Conservation (phyloP, 37 sponge, comb jelly and placozoan species). For the Aplysina aerophoba region DNA sequence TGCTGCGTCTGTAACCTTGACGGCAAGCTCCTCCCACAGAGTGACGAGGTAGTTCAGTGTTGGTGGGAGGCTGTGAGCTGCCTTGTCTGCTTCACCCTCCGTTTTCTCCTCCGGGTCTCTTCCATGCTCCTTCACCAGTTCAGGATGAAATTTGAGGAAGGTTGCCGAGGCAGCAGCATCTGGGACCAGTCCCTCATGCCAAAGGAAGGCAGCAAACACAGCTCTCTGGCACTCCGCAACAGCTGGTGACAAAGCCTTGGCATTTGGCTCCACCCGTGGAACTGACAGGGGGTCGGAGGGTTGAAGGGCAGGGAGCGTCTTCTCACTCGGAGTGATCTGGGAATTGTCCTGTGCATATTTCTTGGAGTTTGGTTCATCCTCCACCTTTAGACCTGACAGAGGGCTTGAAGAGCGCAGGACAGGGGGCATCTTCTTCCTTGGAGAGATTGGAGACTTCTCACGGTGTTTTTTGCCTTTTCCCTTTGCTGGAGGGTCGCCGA, state of each 20-base stretch:
- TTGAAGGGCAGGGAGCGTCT: too few species aligned
- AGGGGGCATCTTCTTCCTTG: too few species aligned
- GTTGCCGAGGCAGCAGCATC: slow-evolving; percentile 94
- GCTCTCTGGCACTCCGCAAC: slow-evolving; percentile 91
- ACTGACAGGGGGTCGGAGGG: not conserved
- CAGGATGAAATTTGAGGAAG: slow-evolving; percentile 89
- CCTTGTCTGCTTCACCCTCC: slow-evolving; percentile 34
- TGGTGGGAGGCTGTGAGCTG: slow-evolving; percentile 56
- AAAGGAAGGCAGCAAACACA: slow-evolving; percentile 92
- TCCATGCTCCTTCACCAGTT: slow-evolving; percentile 62
- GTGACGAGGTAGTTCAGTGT: slow-evolving; percentile 79
- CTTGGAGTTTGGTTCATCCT: slow-evolving; percentile 34
- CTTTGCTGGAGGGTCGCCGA: slow-evolving; percentile 17
- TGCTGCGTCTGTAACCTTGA: slow-evolving; percentile 55
- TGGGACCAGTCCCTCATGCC: slow-evolving; percentile 91
- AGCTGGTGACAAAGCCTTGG: slow-evolving; percentile 86
- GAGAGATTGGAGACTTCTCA: not conserved
- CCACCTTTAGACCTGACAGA: slow-evolving; percentile 12
- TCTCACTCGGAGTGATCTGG: too few species aligned
- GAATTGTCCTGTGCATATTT: too few species aligned
- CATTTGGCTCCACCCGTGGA: slow-evolving; percentile 22
- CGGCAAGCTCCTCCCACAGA: slow-evolving; percentile 83
- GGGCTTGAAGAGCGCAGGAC: not conserved
- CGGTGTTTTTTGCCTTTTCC: slow-evolving; percentile 24
- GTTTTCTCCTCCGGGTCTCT: slow-evolving; percentile 32